phyloP scores from a whole-genome alignment of 2,888 invertebrate genomes.

The Rhagophthalmus giganteus region DNA sequence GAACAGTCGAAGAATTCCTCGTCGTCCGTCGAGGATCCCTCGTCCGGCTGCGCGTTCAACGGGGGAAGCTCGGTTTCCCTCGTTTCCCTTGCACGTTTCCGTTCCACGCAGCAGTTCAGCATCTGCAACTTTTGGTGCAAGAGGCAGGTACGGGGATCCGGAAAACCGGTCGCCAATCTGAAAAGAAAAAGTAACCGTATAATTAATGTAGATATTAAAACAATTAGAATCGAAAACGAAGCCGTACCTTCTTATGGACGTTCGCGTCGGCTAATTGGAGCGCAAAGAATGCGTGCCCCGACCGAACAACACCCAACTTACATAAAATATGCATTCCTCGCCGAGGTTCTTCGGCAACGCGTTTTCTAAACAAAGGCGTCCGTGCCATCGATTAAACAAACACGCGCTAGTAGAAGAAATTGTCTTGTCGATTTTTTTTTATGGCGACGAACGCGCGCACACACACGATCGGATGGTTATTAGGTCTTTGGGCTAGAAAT shows the following conservation, averaged over 20 bases:
- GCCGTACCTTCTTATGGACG: constrained; percentile 18
- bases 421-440: too few relatives aligned
- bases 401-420: too few relatives aligned
- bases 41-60: constrained; percentile 33
- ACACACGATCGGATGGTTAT: constrained; percentile 4
- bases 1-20: constrained; percentile 86
- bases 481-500: constrained; percentile 5
- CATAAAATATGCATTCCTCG: too few relatives aligned
- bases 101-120: constrained; percentile 76
- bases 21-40: constrained; percentile 53
- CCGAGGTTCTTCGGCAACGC: too few relatives aligned
- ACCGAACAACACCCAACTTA: constrained; percentile 4
- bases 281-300: constrained; percentile 28
- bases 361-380: too few relatives aligned
- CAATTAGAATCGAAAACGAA: constrained; percentile 9
- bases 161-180: constrained; percentile 79
- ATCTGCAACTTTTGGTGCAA: constrained; percentile 94
- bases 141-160: constrained; percentile 86
- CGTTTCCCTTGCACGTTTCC: constrained; percentile 61
- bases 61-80: constrained; percentile 40
- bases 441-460: too few relatives aligned
- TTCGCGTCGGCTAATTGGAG: constrained; percentile 27
- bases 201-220: background rate
- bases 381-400: too few relatives aligned
- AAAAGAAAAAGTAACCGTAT: constrained; percentile 35